Base-by-base conservation (phyloP, 2,113 vertebrate species). In the Atrichornis clamosus region DNA sequence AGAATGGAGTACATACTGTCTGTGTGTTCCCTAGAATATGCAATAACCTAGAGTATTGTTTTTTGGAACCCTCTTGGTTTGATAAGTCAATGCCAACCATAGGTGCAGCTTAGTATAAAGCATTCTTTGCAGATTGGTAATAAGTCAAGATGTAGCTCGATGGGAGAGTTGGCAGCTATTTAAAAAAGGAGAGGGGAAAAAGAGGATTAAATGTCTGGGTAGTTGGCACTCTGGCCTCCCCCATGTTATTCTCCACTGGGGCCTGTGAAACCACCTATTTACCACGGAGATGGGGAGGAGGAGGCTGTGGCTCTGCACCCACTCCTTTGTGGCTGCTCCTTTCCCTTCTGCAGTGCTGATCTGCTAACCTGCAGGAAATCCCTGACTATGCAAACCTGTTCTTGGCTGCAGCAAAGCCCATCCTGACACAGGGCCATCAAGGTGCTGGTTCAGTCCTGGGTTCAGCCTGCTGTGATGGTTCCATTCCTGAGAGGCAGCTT, bases 241-340 rank as follows among this genome's bases (percentile, higher is more conserved):
- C 1, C 0, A 0, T 2, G 3, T 49, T 30, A 0, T n/a, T 81
- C 7, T 62, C n/a, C 8, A 0, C 26, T 49, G 56, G 24, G 37
- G 37, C 32, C 21, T 68, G 47, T 42, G 39, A 28, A 49, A 20
- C 20, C 15, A 17, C 21, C 24, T 37, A 0, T 37, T 47, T 3
- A 13, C 60, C 0, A 0, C 52, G 26, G 62, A 64, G 50, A 39
- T 8, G 28, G 3, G 26, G 50, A 89, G 58, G n/a, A 37, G 46
- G 24, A 1, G 7, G 59, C 46, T 70, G 46, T 53, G 55, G 50
- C 67, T 83, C 41, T 39, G 72, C 55, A 15, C 27, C 0, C 1
- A 26, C 27, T 10, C 41, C 12, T 2, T 15, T 0, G 0, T 22
- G 44, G 52, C 42, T 44, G 64, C n/a, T 41, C 59, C n/a, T 49